Base-by-base conservation (phyloP, 2,113 vertebrate genomes). In the Campylorhamphus procurvoides region DNA sequence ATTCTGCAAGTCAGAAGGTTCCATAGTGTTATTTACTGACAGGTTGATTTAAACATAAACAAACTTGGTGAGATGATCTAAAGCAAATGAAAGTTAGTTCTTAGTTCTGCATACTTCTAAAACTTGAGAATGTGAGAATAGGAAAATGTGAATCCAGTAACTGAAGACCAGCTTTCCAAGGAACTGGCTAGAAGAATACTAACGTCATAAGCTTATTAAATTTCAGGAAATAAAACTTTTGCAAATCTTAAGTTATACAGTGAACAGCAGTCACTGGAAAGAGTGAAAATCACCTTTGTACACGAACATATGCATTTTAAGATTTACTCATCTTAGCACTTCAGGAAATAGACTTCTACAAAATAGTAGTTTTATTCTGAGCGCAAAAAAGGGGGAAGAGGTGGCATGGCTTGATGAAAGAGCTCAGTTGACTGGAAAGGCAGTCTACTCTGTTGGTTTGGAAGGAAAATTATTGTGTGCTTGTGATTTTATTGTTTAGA, bases 121-220 rank as follows among this genome's bases (percentile, higher is more conserved):
- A 94, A 93, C 22, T 53, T 86, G 60, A 96, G 92, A 96, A 88
- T 63, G 82, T 93, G 85, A 86, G 68, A 86, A 77, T 13, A 77
- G 24, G 67, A 88, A 91, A 84, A 58, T 6, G 4, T 78, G 33
- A 55, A 80, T 80, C 27, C 53, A 40, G 72, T 81, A 86, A 72
- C 64, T 90, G 35, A 83, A 88, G 90, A 84, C 1, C n/a, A 24
- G 29, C 60, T n/a, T 88, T 84, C 60, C 59, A 78, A 46, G 28
- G 72, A 86, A 55, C 62, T 93, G 84, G 40, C 46, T 71, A n/a
- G n/a, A 53, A 67, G 59, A 94, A 74, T 44, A 22, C 14, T 74
- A 88, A 87, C 39, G 87, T 42, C 18, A 39, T 29, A 53, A 93
- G 10, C 33, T 63, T 86, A 44, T 31, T 80, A 37, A 40, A 84